Evolutionary conservation across 2,888 invertebrate species (phyloP), one percentile per base, ranked within the genome.

Genomic region (Hermodice carunculata): DNA sequence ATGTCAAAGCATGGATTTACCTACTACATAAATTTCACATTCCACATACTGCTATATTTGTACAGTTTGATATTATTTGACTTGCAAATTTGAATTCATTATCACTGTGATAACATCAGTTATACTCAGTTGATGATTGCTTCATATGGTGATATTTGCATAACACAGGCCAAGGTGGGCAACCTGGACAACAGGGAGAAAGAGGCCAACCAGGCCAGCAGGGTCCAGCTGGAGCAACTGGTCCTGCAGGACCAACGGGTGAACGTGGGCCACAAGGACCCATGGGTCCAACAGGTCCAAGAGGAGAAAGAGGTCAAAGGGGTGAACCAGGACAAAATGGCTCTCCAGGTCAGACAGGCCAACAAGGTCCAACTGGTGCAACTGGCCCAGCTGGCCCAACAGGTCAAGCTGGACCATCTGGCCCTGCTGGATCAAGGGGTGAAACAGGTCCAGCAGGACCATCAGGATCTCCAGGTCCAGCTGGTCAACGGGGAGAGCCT

Each of bases 301-400:
- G 31, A 8, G 51, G 51, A 37, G 11, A 37, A 37, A 37, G 40
- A 37, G 40, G 40, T 37, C 11, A 37, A 37, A n/a, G n/a, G n/a
- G n/a, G n/a, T n/a, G n/a, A n/a, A n/a, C n/a, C n/a, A 76, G 79
- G 79, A 28, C 69, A 69, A 34, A 63, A 69, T 28, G 78, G 78
- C 26, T 58, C 67, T 8, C 62, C 68, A 8, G 75, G 75, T 51
- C 59, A 52, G 6, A 29, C 58, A 24, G 71, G 71, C 37, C 51
- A 40, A 49, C 24, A 24, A 34, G 71, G 71, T 40, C 42, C 31
- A 22, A 22, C 52, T 32, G 71, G 71, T 43, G 22, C 40, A 3
- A 34, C 51, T 43, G 71, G 71, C 34, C 31, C 67, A 17, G n/a
- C 17, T 32, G 69, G 69, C 34, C 26, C 22, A 51, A 2, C 54